Conservation (phyloP, 2,888 invertebrate genomes). For the Eupithecia tripunctaria region DNA sequence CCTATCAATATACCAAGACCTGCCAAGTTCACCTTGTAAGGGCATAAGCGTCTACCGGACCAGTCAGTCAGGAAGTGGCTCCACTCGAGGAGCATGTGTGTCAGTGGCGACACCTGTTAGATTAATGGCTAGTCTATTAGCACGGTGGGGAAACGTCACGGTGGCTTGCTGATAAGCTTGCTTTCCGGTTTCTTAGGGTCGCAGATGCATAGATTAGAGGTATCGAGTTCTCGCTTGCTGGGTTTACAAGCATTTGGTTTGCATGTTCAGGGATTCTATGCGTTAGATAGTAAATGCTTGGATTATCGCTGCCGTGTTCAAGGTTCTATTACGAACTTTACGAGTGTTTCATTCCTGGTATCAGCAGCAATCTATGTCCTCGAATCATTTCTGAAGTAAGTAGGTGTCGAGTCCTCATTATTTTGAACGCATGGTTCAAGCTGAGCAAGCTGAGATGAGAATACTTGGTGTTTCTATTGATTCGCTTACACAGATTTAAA, state of each 20-base stretch:
- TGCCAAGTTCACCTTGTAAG: slow-evolving; percentile 44
- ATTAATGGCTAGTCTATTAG: slow-evolving; percentile 41
- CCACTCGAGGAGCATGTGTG: slow-evolving; percentile 47
- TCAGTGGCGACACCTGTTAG: slow-evolving; percentile 49
- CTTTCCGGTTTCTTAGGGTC: slow-evolving; percentile 26
- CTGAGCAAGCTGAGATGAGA: background rate
- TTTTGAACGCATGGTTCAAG: background rate
- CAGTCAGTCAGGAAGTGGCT: slow-evolving; percentile 42
- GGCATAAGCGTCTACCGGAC: slow-evolving; percentile 33
- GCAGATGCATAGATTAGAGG: slow-evolving; percentile 9
- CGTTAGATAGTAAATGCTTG: background rate
- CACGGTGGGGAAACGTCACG: slow-evolving; percentile 28
- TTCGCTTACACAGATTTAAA: background rate
- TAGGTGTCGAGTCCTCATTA: background rate
- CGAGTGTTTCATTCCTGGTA: background rate
- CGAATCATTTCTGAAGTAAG: background rate
- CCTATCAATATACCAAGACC: slow-evolving; percentile 35
- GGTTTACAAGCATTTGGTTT: background rate
- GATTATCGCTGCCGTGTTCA: background rate
- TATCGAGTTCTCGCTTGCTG: slow-evolving; percentile 13
- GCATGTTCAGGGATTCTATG: background rate
- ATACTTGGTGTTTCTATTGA: background rate
- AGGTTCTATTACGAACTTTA: background rate
- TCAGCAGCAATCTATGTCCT: background rate
- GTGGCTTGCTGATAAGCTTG: slow-evolving; percentile 20